Evolutionary conservation across 2,888 invertebrate species (phyloP), one percentile per base, ranked within the genome.

Genomic region (Lochmaea capreae): DNA sequence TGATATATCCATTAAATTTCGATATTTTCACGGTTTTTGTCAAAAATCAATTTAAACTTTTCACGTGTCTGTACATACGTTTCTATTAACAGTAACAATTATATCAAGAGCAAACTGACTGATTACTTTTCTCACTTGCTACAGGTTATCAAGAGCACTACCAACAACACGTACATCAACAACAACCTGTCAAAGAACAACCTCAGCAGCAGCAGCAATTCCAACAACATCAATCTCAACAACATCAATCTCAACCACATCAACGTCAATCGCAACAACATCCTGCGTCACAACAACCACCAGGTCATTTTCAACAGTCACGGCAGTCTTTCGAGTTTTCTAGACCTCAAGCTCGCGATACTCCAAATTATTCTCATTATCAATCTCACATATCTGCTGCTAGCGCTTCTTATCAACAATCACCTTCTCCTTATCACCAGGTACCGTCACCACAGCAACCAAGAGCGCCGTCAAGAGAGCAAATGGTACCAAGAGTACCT

Each of bases 271-370:
- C 33, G 33, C 33, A 66, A 2, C 71, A 78, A 74, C 65, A 72
- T 71, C 16, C 14, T 18, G 72, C 14, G 69, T 77, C 67, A 86
- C 83, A 87, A 54, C 79, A 75, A 46, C 73, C 72, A n/a, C 57
- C 72, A 8, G 77, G 73, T 14, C 80, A 76, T 61, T 78, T 79
- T 26, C 82, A 81, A 43, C 80, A 79, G 54, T 78, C 78, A 39
- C 78, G 78, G 43, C 78, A 73, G 66, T 73, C 68, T n/a, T 83
- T 79, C 66, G 82, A 81, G 54, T 82, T 83, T 72, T 76, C 82
- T 10, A 77, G 81, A 22, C 83, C 84, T 9, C 83, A 83, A 22
- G 82, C 82, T 12, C 72, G 83, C 9, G 83, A 83, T 33, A 79
- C 80, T 14, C 77, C 81, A 12, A 81, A 79, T 71, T 79, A 80